Evolutionary conservation across 1,140 invertebrate species (phyloP), one percentile per base, ranked within the genome.

Genomic region (Chironomus striatipennis): DNA sequence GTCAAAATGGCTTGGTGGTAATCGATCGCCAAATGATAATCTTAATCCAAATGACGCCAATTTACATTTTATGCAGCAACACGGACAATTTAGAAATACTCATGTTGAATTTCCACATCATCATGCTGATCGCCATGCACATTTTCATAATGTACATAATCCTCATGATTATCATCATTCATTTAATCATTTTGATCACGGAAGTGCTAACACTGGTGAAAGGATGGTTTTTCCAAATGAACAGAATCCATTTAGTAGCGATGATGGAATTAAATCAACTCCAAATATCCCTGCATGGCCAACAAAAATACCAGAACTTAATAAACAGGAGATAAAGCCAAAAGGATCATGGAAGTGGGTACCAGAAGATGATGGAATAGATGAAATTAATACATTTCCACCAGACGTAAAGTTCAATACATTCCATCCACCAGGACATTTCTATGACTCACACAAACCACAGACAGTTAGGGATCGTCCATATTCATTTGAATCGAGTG

Each of bases 391-490:
- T 2, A 34, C 24, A 34, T 34, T 34, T 5, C 24, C 24, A 34
- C 47, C 47, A n/a, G 47, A 57, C 12, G 47, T n/a, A 57, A 57
- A 57, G 12, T 57, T 57, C n/a, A 12, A 57, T 57, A 57, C 47
- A 15, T 57, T 57, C n/a, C 47, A 15, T 18, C 18, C 17, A 18
- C 4, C 15, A 18, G 15, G 15, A 20, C 8, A 18, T 4, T 18
- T 21, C 9, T 70, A 70, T 70, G 65, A 70, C 9, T 20, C 65
- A 8, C 17, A 2, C 7, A 70, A 17, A 20, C 65, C 65, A 20
- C 65, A 70, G 4, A 70, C 65, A 20, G 65, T 70, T 3, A 70
- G 65, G 20, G 65, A 70, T 70, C 65, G 65, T 18, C 65, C 65
- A 18, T 70, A 70, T 70, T 18, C 20, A 10, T 70, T 70, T 10